Evolutionary conservation across 2,113 vertebrate species (phyloP), one percentile per base, ranked within the genome.

Genomic region (Chloropsis cyanopogon): DNA sequence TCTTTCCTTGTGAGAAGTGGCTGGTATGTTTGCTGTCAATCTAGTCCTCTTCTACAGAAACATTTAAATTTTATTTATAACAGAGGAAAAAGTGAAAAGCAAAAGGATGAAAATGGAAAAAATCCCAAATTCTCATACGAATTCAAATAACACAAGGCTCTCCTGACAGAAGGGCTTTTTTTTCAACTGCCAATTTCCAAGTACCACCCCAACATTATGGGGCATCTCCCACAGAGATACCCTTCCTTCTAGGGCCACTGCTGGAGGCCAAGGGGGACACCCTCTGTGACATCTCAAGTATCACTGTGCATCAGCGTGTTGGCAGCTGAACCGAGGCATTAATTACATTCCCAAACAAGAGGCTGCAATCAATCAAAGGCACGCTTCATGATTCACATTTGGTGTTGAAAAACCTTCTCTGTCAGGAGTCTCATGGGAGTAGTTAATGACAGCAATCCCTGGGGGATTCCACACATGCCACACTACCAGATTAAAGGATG

Each of bases 121-220:
- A 37, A 14, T 0, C 0, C 4, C 7, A 53, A 53, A 61, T 56
- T 87, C n/a, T 65, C 12, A n/a, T 7, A 39, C 4, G 2, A 57
- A 39, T 77, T 69, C 31, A 65, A 88, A 14, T 49, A 77, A 77
- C 64, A 25, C 13, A 61, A 53, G 12, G 20, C 11, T 46, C 14
- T 65, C 33, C 31, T 16, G 14, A 82, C 4, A 25, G 63, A 42
- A 56, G 9, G 18, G 31, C 31, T 29, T 49, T 83, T 53, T 65
- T 77, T 33, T n/a, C 24, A 50, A 14, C 47, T 59, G 23, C 7
- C 31, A 47, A 7, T 65, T 92, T 47, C 56, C 23, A 78, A 24
- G 18, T 33, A 69, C 18, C 31, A 64, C 11, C 18, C 9, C 44
- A 88, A 41, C 20, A 44, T 20, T 8, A 46, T 13, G 12, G 20